Base-by-base conservation (phyloP, 2,113 vertebrate genomes). In the Pipra filicauda region DNA sequence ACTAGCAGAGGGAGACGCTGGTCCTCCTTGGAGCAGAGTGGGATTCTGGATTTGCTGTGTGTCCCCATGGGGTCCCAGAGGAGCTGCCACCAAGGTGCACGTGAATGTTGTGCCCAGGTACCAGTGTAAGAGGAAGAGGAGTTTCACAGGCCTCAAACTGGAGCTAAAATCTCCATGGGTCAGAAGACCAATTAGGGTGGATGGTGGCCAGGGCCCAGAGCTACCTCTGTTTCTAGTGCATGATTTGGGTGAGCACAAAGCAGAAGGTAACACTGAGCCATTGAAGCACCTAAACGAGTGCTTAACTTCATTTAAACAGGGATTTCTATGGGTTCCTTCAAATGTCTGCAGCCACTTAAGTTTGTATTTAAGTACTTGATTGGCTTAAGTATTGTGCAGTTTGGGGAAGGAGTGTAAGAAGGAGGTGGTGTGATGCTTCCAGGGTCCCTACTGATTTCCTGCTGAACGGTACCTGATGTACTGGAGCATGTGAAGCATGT, bases 371-470 rank as follows among this genome's bases (percentile, higher is more conserved):
- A 72, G 33, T 75, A 54, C 44, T 89, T 85, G 15, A 43, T 5
- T 75, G 30, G 19, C 24, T 62, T 64, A 55, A 11, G n/a, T 27
- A 23, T 41, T 66, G 18, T 72, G 51, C 26, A 43, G 26, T 76
- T 65, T 52, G 44, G 12, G 9, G 39, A 44, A 44, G 16, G 23
- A 64, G 9, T 14, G 11, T 66, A 28, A 58, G 41, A 58, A 52
- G 33, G 37, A 55, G 6, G 12, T 27, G 48, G 12, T 2, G 8
- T 43, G 39, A 55, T 16, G 9, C 24, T 65, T 52, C 10, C 27
- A 35, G 28, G 24, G 6, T 58, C 16, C 0, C 0, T 79, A 15
- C 1, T 0, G 1, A 11, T 86, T 69, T 78, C 15, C 7, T 58
- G 21, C 66, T 78, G 65, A 58, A 28, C 0, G 0, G 11, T 75